A percentile compares a stretch with the other conserved stretches of the same genome.
Conservation (phyloP, 1,140 invertebrate genomes). For the Panagrolaimus sp. region DNA sequence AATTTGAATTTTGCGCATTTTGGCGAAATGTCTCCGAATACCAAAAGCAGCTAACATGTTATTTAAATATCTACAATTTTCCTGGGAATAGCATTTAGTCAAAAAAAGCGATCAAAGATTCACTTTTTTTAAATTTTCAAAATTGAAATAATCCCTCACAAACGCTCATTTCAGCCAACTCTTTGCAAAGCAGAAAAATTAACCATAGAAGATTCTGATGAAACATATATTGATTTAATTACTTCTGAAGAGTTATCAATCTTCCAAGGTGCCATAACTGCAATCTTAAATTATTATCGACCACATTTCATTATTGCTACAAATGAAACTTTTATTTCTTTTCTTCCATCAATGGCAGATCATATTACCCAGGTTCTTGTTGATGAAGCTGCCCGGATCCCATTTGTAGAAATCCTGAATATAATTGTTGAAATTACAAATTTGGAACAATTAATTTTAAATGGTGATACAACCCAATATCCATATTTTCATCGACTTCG, state of each 20-base stretch:
- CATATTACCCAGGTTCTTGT: not conserved
- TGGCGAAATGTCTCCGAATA: too few relatives aligned
- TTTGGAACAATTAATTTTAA: not conserved
- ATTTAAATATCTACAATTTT: too few relatives aligned
- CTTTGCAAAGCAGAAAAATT: not conserved
- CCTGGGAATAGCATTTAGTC: too few relatives aligned
- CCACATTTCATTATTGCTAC: constrained; percentile 1
- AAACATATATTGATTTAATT: not conserved
- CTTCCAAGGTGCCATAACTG: not conserved
- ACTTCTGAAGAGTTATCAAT: not conserved
- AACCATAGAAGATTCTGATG: not conserved
- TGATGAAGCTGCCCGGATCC: not conserved
- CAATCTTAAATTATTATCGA: not conserved
- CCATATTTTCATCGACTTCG: not conserved
- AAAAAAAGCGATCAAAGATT: too few relatives aligned
- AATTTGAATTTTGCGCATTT: too few relatives aligned
- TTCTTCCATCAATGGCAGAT: not conserved
- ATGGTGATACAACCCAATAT: not conserved
- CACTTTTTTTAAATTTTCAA: too few relatives aligned
- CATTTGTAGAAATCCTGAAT: not conserved
- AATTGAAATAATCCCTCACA: too few relatives aligned
- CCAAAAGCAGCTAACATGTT: too few relatives aligned
- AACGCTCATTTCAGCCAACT: too few relatives aligned
- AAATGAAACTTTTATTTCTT: not conserved
- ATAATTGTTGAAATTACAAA: not conserved